phyloP scores from a whole-genome alignment of 1,140 invertebrate genomes.

The Pararge aegeria region DNA sequence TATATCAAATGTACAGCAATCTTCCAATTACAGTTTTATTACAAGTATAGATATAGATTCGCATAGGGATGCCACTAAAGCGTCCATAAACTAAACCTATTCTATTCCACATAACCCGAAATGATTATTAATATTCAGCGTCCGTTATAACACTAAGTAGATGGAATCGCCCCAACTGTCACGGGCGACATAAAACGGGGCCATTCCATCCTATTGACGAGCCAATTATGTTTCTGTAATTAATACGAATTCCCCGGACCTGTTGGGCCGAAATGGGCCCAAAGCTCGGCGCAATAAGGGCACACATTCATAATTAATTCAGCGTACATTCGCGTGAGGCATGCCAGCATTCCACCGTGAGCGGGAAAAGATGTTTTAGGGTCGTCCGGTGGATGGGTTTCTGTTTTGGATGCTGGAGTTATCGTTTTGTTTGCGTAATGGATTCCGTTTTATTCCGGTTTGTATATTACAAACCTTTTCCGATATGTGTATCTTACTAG shows the following conservation, averaged over 20 bases:
- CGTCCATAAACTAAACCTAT: neutral
- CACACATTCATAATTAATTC: slow-evolving; percentile 11
- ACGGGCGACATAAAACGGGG: slow-evolving; percentile 11
- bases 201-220: slow-evolving; percentile 17
- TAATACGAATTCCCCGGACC: slow-evolving; percentile 23
- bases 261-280: neutral
- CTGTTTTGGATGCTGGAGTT: neutral
- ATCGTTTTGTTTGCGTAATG: too few species aligned
- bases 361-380: neutral
- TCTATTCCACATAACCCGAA: neutral
- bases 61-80: neutral
- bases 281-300: neutral
- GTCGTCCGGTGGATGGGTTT: neutral
- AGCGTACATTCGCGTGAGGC: slow-evolving; percentile 12
- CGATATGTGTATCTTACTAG: too few species aligned
- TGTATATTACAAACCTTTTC: too few species aligned
- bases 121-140: slow-evolving; percentile 1
- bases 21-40: too few species aligned
- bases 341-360: neutral
- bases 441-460: neutral
- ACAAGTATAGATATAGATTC: too few species aligned
- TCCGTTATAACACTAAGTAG: neutral
- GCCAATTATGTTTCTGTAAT: slow-evolving; percentile 25
- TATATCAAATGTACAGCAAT: too few species aligned
- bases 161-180: slow-evolving; percentile 6